Evolutionary conservation across 2,113 vertebrate species (phyloP).

Genomic region (Tetraodon nigroviridis): DNA sequence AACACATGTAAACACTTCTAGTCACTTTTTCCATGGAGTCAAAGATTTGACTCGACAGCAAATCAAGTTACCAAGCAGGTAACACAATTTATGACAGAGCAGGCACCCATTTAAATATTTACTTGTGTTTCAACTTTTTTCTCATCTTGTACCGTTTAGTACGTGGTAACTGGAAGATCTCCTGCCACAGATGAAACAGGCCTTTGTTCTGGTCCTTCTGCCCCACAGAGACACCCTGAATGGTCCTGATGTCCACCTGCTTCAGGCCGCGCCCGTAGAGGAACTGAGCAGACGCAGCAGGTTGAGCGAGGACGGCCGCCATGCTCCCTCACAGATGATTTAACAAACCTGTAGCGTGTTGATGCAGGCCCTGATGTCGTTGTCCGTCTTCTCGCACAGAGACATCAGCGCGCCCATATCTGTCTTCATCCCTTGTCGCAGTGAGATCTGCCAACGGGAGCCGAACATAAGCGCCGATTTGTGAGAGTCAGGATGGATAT

Average conservation of each 20-base stretch:
- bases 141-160: conserved; percentile 73
- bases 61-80: no score
- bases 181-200: conserved; percentile 92
- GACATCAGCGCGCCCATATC: conserved; percentile 78
- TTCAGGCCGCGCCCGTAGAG: conserved; percentile 82
- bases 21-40: no score
- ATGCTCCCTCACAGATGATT: no score
- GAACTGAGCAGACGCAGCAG: conserved; percentile 75
- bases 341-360: conserved; percentile 91
- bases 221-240: conserved; percentile 81
- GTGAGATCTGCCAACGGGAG: conserved; percentile 71
- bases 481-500: background rate
- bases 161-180: conserved; percentile 90
- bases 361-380: conserved; percentile 90
- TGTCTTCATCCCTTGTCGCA: conserved; percentile 78
- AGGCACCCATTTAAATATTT: no score
- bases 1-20: no score
- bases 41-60: no score
- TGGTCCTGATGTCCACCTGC: conserved; percentile 74
- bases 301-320: no score
- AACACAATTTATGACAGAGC: no score
- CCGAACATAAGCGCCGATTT: background rate
- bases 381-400: conserved; percentile 90
- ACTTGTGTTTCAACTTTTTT: background rate
- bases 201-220: conserved; percentile 96